phyloP scores from a whole-genome alignment of 1,140 invertebrate species.

The Pararge aegeria region DNA sequence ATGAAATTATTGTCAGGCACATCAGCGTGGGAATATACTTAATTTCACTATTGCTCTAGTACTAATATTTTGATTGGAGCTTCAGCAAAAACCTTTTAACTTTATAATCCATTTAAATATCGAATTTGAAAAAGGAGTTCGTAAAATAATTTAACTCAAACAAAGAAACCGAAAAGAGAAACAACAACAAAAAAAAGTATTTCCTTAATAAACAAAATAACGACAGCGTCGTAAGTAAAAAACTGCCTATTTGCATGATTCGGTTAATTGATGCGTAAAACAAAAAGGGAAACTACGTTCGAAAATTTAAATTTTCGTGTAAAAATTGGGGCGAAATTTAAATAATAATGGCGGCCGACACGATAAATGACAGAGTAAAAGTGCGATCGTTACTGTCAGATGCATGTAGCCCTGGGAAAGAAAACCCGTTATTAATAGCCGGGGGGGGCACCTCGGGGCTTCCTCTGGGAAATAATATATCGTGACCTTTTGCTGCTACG shows the following conservation, averaged over 20 bases:
- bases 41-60: no score
- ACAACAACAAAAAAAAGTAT: not conserved
- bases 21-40: no score
- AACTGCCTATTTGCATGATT: conserved; percentile 29
- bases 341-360: conserved; percentile 46
- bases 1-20: no score
- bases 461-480: conserved; percentile 56
- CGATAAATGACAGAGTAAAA: conserved; percentile 63
- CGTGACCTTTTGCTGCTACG: conserved; percentile 46
- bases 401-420: conserved; percentile 60
- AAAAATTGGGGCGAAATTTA: conserved; percentile 37
- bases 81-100: no score
- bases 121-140: not conserved
- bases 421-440: conserved; percentile 67
- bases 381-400: conserved; percentile 68
- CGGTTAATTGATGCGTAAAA: conserved; percentile 33
- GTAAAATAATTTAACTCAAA: not conserved
- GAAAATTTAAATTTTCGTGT: conserved; percentile 29
- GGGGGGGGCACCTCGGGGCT: conserved; percentile 39
- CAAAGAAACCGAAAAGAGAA: not conserved
- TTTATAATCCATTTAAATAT: not conserved
- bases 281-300: conserved; percentile 26
- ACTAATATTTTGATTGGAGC: no score
- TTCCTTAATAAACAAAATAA: conserved; percentile 19
- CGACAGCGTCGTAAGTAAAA: conserved; percentile 20